phyloP scores from a whole-genome alignment of 2,888 invertebrate genomes.

The Sphaerophoria taeniata region DNA sequence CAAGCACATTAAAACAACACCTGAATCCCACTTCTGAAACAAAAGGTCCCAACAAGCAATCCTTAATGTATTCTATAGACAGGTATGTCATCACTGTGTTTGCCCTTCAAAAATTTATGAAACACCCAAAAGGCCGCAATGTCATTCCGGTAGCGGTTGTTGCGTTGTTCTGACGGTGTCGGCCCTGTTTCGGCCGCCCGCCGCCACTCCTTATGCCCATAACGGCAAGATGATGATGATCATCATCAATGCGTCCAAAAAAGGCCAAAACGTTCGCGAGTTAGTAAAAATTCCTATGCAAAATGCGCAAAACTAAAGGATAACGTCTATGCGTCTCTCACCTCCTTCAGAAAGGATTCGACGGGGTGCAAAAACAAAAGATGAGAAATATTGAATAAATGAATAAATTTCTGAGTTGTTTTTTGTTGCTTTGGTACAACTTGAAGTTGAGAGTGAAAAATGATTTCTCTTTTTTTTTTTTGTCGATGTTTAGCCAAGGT shows the following conservation, averaged over 20 bases:
- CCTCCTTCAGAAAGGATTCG: constrained; percentile 20
- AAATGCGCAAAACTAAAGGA: constrained; percentile 47
- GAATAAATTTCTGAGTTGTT: constrained; percentile 56
- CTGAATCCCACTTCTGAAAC: constrained; percentile 63
- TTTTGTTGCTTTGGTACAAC: constrained; percentile 4
- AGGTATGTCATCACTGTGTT: constrained; percentile 14
- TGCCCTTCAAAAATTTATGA: constrained; percentile 73
- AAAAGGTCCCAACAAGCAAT: constrained; percentile 40
- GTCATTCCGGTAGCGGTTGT: constrained; percentile 19
- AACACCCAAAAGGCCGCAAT: constrained; percentile 60
- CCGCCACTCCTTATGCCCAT: constrained; percentile 42
- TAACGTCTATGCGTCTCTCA: constrained; percentile 37
- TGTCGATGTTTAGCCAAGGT: constrained; percentile 51
- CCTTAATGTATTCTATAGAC: not conserved
- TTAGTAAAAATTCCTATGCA: constrained; percentile 72
- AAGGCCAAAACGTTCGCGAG: constrained; percentile 57
- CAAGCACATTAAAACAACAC: constrained; percentile 31
- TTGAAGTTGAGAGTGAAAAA: not conserved
- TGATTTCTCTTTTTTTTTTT: constrained; percentile 5
- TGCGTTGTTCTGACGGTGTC: not conserved
- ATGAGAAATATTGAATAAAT: constrained; percentile 73
- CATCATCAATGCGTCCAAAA: constrained; percentile 57
- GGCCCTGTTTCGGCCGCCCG: not conserved
- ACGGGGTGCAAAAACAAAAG: constrained; percentile 23
- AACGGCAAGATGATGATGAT: constrained; percentile 68